Evolutionary conservation across 1,140 invertebrate species (phyloP).

Genomic region (Aphelinus atriplicis): DNA sequence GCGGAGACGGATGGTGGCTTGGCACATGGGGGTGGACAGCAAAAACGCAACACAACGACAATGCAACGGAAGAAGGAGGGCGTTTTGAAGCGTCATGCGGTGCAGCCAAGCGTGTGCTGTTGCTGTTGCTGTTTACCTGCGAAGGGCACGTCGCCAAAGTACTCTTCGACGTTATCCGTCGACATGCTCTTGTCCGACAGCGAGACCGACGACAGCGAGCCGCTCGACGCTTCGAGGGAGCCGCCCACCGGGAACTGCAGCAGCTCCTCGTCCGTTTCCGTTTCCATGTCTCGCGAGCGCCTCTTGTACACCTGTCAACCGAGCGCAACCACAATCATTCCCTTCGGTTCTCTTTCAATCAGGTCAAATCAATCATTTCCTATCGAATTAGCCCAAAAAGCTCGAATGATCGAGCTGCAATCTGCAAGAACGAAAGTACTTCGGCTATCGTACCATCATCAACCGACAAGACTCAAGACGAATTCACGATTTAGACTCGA

Average conservation of each 20-base stretch:
- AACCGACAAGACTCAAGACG: too few species aligned
- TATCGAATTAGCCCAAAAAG: too few species aligned
- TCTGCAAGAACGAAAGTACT: too few species aligned
- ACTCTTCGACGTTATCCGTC: conserved; percentile 87
- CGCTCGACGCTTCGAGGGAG: conserved; percentile 69
- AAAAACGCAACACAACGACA: conserved; percentile 63
- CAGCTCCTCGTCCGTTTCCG: conserved; percentile 75
- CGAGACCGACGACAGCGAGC: conserved; percentile 74
- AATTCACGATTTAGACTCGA: too few species aligned
- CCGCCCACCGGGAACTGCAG: conserved; percentile 68
- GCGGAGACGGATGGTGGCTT: too few species aligned
- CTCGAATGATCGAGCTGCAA: too few species aligned
- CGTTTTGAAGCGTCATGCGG: conserved; percentile 64
- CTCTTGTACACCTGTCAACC: conserved; percentile 77
- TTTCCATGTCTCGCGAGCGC: conserved; percentile 82
- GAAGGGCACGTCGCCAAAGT: conserved; percentile 85
- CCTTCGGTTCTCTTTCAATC: too few species aligned
- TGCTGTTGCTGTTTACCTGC: conserved; percentile 75
- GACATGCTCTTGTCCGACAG: conserved; percentile 81
- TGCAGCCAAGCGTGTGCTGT: conserved; percentile 67
- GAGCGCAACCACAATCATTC: too few species aligned
- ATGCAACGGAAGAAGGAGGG: conserved; percentile 65
- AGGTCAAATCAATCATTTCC: too few species aligned
- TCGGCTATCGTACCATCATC: too few species aligned
- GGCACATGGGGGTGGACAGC: conserved; percentile 37